phyloP scores from a whole-genome alignment of 2,113 vertebrate species.

The Colistium nudipinnis region DNA sequence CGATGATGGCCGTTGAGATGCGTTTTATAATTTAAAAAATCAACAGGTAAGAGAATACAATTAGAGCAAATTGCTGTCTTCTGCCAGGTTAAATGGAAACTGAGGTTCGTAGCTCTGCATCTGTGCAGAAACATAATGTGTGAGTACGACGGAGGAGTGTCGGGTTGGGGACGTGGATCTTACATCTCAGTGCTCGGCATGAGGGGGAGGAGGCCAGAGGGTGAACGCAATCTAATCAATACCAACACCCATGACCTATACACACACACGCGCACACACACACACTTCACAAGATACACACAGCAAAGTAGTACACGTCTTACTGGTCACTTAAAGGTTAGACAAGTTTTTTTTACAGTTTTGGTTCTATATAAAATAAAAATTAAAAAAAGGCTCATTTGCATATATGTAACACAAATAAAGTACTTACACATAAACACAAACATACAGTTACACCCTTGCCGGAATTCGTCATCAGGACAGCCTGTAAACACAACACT shows the following conservation, averaged over 20 bases:
- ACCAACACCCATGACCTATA: not conserved
- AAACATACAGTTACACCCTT: conserved; percentile 9
- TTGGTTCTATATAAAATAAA: not conserved
- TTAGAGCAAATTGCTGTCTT: conserved; percentile 24
- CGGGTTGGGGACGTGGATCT: conserved; percentile 15
- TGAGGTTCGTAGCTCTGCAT: not conserved
- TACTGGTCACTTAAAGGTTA: too few species aligned
- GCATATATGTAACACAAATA: not conserved
- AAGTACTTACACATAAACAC: not conserved
- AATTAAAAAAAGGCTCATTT: not conserved
- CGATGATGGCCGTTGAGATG: conserved; percentile 20
- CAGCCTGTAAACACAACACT: conserved; percentile 52
- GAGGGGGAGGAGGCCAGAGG: not conserved
- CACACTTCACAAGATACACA: too few species aligned
- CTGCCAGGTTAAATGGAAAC: conserved; percentile 22
- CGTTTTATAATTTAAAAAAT: conserved; percentile 21
- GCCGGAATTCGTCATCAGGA: conserved; percentile 33
- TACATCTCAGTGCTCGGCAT: conserved; percentile 12
- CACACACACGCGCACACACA: not conserved
- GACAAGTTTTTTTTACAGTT: too few species aligned
- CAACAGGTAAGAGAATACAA: conserved; percentile 18
- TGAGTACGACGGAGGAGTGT: not conserved
- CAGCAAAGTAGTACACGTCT: too few species aligned
- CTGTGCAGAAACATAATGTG: not conserved
- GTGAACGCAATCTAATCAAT: conserved; percentile 25